Base-by-base conservation (phyloP, 1,140 invertebrate species). In the Dendroctonus valens region DNA sequence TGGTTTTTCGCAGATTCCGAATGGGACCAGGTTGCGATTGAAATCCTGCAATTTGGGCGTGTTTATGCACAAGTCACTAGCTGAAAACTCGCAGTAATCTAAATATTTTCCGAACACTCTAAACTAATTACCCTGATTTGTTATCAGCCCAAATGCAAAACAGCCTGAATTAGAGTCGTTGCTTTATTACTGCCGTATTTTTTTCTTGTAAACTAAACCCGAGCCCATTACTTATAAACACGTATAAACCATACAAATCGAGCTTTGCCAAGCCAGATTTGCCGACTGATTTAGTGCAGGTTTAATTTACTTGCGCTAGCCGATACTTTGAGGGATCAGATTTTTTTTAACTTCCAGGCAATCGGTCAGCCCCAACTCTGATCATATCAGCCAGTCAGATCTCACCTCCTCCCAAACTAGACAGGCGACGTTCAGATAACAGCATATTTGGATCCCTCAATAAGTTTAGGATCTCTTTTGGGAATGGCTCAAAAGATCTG, bases 391-490 rank as follows among this genome's bases (percentile, higher is more conserved):
- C 69, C n/a, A 41, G 55, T 15, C 68, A 70, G 42, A 70, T 70
- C 8, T 51, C 40, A 12, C 62, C 61, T 5, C 53, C 51, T 40
- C 59, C 49, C 5, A 70, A 66, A 41, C 41, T 71, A 2, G 67
- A 70, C 11, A 65, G 51, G 6, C 61, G 75, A 54, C 67, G 62
- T 12, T 72, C 74, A 8, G 68, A 71, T 40, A 69, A 66, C 11
- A 74, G 72, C 55, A 50, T 76, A 8, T 59, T 76, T 14, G 72
- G 71, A 12, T 75, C 75, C 11, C 48, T 76, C 9, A 68, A 71
- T 42, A 72, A 66, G 52, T 49, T 74, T 42, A 57, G 73, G 15
- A 26, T 65, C 6, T 72, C 71, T 3, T 71, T 73, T 11, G 70
- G 68, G 7, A 59, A 57, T 44, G 68, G 69, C 15, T 68, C 72